Evolutionary conservation across 2,888 invertebrate species (phyloP), one percentile per base, ranked within the genome.

Genomic region (Phrixothrix hirtus): DNA sequence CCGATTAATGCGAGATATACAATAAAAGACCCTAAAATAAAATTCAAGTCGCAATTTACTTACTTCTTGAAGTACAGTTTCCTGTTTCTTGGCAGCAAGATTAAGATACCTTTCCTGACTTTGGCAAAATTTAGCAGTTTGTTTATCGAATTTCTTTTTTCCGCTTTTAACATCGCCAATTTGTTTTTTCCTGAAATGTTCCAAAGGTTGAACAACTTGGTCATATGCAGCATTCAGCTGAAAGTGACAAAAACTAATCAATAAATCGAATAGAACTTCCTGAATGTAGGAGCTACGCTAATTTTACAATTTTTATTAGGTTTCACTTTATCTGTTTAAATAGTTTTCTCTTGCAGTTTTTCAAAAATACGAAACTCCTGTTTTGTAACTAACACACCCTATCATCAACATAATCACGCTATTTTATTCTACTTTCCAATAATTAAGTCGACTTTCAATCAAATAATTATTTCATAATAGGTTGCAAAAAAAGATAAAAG

Each of bases 141-240:
- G 95, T 76, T 97, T 97, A 73, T 97, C 96, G 79, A 96, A 98
- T 77, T 95, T 95, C 79, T 97, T 96, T 78, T 95, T 96, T 48
- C 92, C 92, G 66, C 92, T 94, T 83, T 96, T 96, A 50, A 95
- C 96, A 47, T 89, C 92, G 39, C 95, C 95, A 67, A 97, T 95
- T 77, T 95, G 92, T 64, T 92, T 90, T 76, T 95, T 95, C 55
- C 96, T 84, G 79, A 96, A 97, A 65, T 85, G 86, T 78, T 96
- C 96, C 71, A 98, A 80, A 16, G 96, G 95, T 72, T 89, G 85
- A 68, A 98, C 89, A 71, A 97, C 95, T 77, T 93, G 92, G 69
- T 91, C 90, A 78, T 91, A 89, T 41, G 96, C 93, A 60, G 91
- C 86, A 62, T 92, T 92, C 78, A 96, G 78, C 96, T 96, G 82